Evolutionary conservation across 2,888 invertebrate genomes (phyloP).

Genomic region (Drosophila multiciliata): DNA sequence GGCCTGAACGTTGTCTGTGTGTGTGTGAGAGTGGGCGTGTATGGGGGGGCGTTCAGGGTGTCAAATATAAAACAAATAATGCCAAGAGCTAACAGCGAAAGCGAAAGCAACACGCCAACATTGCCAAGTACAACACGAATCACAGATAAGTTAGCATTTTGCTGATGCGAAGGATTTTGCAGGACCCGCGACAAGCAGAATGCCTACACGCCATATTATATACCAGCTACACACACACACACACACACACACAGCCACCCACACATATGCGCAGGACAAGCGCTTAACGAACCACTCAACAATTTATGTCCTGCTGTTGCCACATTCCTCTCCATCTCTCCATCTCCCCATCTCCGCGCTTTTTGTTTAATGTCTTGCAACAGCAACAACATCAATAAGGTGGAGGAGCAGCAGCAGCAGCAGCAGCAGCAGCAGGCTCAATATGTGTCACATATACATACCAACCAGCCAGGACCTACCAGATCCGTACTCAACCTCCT

Average conservation of each 20-base stretch:
- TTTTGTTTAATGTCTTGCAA: conserved; percentile 64
- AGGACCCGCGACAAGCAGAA: conserved; percentile 30
- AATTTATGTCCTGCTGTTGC: conserved; percentile 41
- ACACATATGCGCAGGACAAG: conserved; percentile 7
- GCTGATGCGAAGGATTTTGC: conserved; percentile 56
- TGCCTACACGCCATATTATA: conserved; percentile 50
- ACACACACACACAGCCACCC: not conserved
- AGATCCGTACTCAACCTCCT: not conserved
- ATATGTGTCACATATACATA: conserved; percentile 63
- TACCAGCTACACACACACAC: conserved; percentile 18
- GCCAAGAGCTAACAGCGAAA: conserved; percentile 45
- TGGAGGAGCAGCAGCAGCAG: conserved; percentile 12
- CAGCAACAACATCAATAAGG: conserved; percentile 6
- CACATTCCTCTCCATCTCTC: not conserved
- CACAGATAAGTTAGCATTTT: conserved; percentile 72
- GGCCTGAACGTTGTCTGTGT: conserved; percentile 32
- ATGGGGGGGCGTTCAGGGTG: conserved; percentile 44
- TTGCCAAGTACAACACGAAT: conserved; percentile 43
- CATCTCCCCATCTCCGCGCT: conserved; percentile 14
- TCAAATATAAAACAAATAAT: conserved; percentile 77
- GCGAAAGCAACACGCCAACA: conserved; percentile 41
- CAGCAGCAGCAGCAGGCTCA: conserved; percentile 24
- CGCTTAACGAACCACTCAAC: conserved; percentile 63
- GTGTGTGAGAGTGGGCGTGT: conserved; percentile 13
- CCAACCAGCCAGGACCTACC: conserved; percentile 18